Percentiles rank a stretch among this genome's conserved stretches.
These are phyloP conservation scores for Poeciliopsis occidentalis DNA, from an alignment of 2,113 vertebrate genomes.

Conservation along the genomic window DNA sequence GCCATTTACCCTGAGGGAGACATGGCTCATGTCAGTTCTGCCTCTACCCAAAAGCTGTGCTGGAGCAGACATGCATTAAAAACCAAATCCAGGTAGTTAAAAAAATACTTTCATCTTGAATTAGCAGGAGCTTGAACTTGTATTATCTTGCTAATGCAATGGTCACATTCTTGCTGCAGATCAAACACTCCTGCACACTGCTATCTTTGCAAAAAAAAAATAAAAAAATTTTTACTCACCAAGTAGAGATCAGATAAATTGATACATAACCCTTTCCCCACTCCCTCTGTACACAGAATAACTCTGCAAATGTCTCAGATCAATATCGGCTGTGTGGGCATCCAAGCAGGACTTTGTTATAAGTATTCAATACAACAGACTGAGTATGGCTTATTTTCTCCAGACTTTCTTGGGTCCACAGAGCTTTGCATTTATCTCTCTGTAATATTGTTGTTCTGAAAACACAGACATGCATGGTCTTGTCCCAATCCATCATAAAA, in stretches of 20 bases:
- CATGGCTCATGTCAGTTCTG: conserved; percentile 14
- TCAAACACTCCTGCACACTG: not conserved
- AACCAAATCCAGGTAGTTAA: conserved; percentile 30
- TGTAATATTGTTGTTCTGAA: conserved; percentile 18
- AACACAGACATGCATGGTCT: not conserved
- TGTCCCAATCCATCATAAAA: not conserved
- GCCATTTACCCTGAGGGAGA: conserved; percentile 29
- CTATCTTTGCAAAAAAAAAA: not conserved
- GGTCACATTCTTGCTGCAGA: not conserved
- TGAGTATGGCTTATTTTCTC: conserved; percentile 16
- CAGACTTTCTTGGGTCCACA: conserved; percentile 29
- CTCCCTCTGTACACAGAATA: not conserved
- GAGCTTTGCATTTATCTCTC: conserved; percentile 28
- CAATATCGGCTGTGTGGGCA: conserved; percentile 20
- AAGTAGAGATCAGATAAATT: conserved; percentile 14
- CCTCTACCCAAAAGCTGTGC: conserved; percentile 3
- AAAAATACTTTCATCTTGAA: not conserved
- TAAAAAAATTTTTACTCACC: not conserved
- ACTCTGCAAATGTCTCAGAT: conserved; percentile 36
- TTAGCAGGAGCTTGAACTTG: not conserved
- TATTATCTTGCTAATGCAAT: conserved; percentile 8
- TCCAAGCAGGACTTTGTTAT: conserved; percentile 30
- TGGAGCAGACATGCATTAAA: not conserved
- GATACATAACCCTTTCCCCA: conserved; percentile 32
- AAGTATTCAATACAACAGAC: conserved; percentile 17